These are phyloP conservation scores for Poecile montanus DNA, from an alignment of 2,797 vertebrate genomes.

Conservation along the genomic window DNA sequence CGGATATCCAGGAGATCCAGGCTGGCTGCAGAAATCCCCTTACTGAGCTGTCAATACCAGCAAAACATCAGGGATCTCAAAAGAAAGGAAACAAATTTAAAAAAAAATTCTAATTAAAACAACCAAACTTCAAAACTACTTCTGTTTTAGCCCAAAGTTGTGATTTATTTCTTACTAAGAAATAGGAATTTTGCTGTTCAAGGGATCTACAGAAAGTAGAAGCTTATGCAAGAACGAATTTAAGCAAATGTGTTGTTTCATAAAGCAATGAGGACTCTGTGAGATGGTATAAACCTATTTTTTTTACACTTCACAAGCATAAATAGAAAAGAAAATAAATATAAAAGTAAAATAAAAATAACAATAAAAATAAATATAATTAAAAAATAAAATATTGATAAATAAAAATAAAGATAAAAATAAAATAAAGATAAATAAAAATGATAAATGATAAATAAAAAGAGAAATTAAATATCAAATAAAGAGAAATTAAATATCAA, in stretches of 20 bases:
- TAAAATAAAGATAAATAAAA: no score
- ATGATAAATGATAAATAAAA: no score
- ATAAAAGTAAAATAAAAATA: no score
- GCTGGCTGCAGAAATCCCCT: neutral
- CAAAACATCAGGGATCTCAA: neutral
- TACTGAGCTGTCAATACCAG: neutral
- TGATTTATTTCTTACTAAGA: neutral
- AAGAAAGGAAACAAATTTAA: neutral
- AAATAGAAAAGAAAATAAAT: no score
- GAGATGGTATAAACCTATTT: neutral
- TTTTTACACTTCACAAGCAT: no score
- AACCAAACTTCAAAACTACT: rapidly evolving
- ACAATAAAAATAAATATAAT: no score
- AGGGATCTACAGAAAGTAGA: neutral
- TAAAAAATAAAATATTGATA: no score
- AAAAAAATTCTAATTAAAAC: neutral
- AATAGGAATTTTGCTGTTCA: neutral
- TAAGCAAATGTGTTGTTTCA: neutral
- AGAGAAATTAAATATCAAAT: no score
- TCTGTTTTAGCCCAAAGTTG: neutral
- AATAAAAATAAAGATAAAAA: no score
- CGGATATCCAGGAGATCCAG: neutral
- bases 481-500: no score
- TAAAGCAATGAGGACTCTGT: neutral
- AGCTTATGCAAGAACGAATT: neutral